These are phyloP conservation scores for Hippoglossus hippoglossus DNA, from an alignment of 2,797 vertebrate genomes.

Conservation along the genomic window DNA sequence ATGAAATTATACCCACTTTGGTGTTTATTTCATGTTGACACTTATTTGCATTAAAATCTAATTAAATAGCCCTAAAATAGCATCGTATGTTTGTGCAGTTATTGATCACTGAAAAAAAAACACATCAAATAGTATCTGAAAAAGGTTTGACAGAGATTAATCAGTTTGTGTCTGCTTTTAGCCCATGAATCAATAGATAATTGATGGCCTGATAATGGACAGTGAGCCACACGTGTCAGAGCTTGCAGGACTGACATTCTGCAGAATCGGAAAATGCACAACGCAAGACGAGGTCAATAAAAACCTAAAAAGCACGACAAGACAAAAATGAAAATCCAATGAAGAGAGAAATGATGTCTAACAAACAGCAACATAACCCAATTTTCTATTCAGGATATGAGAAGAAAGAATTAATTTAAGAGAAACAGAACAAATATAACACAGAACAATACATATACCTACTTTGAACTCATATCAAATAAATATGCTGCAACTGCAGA, in stretches of 20 bases:
- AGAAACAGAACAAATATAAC: background rate
- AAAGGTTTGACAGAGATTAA: background rate
- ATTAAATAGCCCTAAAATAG: conserved; percentile 6
- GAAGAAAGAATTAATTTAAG: background rate
- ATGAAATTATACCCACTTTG: conserved; percentile 15
- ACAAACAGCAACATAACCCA: background rate
- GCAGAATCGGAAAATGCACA: conserved; percentile 13
- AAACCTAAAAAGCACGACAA: background rate
- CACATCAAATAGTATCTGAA: background rate
- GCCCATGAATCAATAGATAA: conserved; percentile 10
- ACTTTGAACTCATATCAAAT: background rate
- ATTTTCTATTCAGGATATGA: background rate
- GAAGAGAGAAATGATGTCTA: background rate
- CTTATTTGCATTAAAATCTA: conserved; percentile 1
- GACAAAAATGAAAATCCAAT: background rate
- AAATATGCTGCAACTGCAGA: background rate
- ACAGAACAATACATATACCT: background rate
- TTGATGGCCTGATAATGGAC: background rate
- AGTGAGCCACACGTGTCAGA: conserved; percentile 10
- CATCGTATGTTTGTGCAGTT: background rate
- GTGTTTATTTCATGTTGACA: conserved; percentile 13
- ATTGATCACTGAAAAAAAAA: background rate
- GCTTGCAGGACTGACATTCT: background rate
- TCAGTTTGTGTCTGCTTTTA: conserved; percentile 4
- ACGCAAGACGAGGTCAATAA: background rate